Evolutionary conservation across 2,888 invertebrate species (phyloP), one percentile per base, ranked within the genome.

Genomic region (Crepidodera aurea): DNA sequence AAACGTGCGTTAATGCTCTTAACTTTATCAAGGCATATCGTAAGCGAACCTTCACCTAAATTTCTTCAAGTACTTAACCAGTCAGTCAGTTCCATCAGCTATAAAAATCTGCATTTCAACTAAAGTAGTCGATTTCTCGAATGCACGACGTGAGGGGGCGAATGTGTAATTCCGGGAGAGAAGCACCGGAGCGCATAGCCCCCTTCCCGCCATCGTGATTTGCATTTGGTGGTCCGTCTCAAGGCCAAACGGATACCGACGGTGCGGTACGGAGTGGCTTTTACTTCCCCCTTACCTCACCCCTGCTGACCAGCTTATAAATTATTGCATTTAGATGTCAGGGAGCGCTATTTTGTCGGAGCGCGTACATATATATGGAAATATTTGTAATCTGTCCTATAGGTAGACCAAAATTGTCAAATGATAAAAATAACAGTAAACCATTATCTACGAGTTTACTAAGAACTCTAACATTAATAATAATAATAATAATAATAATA

Each of bases 191-290:
- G 65, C 71, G 71, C 70, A 67, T 70, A 69, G 70, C 61, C 71
- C 70, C 71, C 48, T 57, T 66, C 69, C 15, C 44, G 22, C 42
- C 7, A 3, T 19, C n/a, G 12, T 22, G 69, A 72, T 73, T 73
- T 73, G 73, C 73, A 73, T 73, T 56, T 56, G 69, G 72, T 72
- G 71, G 72, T 69, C 70, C 67, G 73, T 73, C 73, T 73, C 73
- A 73, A 73, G 73, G 73, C 71, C 72, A 73, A 46, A 46, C 18
- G 2, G 25, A 15, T 48, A 48, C 22, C 48, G 16, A 27, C 1
- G 13, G 16, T 25, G 46, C 25, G 25, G 13, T 46, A 25, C 25
- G 10, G 10, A 12, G 34, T n/a, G 34, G 34, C 34, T 34, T 13
- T 34, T 12, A n/a, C 34, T 34, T 34, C 34, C 34, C 13, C 13